Evolutionary conservation across 1,140 invertebrate species (phyloP), one percentile per base, ranked within the genome.

Genomic region (Drosophila kohkoa): DNA sequence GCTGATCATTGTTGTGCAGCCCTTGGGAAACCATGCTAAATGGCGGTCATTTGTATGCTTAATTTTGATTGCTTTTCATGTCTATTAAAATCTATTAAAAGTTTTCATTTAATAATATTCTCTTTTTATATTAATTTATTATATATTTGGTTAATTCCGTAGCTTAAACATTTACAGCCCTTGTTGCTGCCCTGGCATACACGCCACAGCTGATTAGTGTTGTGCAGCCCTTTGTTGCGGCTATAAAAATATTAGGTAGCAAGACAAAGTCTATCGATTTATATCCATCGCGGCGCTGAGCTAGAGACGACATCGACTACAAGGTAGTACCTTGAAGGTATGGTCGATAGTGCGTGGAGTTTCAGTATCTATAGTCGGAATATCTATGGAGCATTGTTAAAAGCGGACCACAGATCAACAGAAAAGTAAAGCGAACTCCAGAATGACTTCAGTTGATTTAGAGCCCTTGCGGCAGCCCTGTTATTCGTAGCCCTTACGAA

Each of bases 301-400:
- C 60, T 58, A 32, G 54, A 69, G 58, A 75, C 67, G 52, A 59
- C 67, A 72, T 57, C 15, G 90, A 92, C 54, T 92, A 92, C 55
- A 1, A 15, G 15, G 15, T 15, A 15, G 1, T 15, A 15, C 15
- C 15, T 15, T 15, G 15, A 92, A 92, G 57, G 83, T 83, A 10
- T 92, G 90, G 90, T 91, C 90, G 13, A 92, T 92, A 28, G 81
- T 92, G 38, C 79, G 90, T 7, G 90, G 16, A 16, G 16, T 16
- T 16, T 16, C 16, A 16, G 16, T 1, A 16, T 90, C 1, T 92
- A 92, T 83, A n/a, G 75, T 86, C 81, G 6, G 90, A 92, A 45
- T 81, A 91, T 64, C 77, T 91, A 1, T 92, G 90, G 90, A 75
- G 58, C 1, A 83, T 92, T 16, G 90, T 92, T 3, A 90, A 92